A percentile compares a stretch with the other conserved stretches of the same genome.
These are phyloP conservation scores for Pseudachorutes palmiensis DNA, from an alignment of 1,140 invertebrate species.

Conservation along the genomic window DNA sequence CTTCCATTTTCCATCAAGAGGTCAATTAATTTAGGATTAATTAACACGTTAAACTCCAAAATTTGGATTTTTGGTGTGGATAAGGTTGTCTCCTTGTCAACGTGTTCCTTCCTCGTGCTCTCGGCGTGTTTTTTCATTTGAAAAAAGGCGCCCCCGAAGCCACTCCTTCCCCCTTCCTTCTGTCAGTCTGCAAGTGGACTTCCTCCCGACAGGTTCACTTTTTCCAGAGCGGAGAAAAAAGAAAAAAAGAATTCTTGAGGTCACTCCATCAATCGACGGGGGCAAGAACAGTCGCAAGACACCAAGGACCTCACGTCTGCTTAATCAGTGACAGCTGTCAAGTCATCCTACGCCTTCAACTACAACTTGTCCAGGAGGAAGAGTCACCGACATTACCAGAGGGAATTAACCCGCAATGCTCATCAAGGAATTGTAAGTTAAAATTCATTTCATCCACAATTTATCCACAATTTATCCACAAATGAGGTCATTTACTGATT, in stretches of 20 bases:
- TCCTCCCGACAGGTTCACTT: no score
- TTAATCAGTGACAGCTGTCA: background rate
- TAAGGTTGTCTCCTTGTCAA: background rate
- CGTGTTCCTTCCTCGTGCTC: background rate
- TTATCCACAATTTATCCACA: background rate
- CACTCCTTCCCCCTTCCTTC: background rate
- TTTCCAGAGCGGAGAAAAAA: no score
- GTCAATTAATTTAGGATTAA: no score
- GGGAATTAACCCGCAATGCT: constrained; percentile 41
- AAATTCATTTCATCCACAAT: background rate
- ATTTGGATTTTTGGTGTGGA: background rate
- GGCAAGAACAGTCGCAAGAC: no score
- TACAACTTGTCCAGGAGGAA: background rate
- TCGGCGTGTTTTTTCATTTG: background rate
- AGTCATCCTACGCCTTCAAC: background rate
- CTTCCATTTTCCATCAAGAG: no score
- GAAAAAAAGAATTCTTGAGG: no score
- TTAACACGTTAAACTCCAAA: no score
- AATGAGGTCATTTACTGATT: background rate
- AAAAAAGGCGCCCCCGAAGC: background rate
- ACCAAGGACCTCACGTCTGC: background rate
- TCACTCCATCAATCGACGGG: no score
- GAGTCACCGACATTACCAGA: no score
- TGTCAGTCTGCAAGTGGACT: no score
- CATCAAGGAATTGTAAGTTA: constrained; percentile 48